Percentiles rank a stretch among this genome's conserved stretches.
phyloP scores from a whole-genome alignment of 1,140 invertebrate genomes.

The Archivesica marissinica region DNA sequence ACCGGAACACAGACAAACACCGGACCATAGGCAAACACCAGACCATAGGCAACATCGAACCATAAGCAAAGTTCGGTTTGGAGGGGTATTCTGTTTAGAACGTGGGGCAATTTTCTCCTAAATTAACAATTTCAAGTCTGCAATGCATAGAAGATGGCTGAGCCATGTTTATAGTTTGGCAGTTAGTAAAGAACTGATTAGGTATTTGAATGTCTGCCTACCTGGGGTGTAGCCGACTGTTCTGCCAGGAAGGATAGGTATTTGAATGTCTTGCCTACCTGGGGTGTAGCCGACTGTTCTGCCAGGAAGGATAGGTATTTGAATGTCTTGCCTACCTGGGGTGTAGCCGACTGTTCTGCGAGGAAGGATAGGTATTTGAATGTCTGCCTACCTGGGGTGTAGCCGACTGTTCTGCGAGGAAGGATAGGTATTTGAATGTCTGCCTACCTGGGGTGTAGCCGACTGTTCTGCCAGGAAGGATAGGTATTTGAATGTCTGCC shows the following conservation, averaged over 20 bases:
- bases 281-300: slow-evolving; percentile 77
- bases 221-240: slow-evolving; percentile 77
- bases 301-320: slow-evolving; percentile 81
- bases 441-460: slow-evolving; percentile 75
- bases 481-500: slow-evolving; percentile 84
- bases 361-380: slow-evolving; percentile 82
- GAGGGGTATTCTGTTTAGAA: too few relatives aligned
- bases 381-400: slow-evolving; percentile 76
- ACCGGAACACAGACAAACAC: too few relatives aligned
- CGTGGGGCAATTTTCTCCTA: too few relatives aligned
- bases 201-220: too few relatives aligned
- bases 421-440: slow-evolving; percentile 82
- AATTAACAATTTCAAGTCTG: too few relatives aligned
- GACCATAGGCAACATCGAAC: too few relatives aligned
- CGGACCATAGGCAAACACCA: too few relatives aligned
- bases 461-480: slow-evolving; percentile 78
- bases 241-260: slow-evolving; percentile 80
- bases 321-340: slow-evolving; percentile 80
- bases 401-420: slow-evolving; percentile 76
- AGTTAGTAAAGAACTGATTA: too few relatives aligned
- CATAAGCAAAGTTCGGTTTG: too few relatives aligned
- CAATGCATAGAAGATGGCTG: too few relatives aligned
- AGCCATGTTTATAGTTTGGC: too few relatives aligned
- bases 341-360: slow-evolving; percentile 77
- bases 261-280: slow-evolving; percentile 81